These are phyloP conservation scores for Unio delphinus DNA, from an alignment of 2,888 invertebrate genomes.

Conservation along the genomic window DNA sequence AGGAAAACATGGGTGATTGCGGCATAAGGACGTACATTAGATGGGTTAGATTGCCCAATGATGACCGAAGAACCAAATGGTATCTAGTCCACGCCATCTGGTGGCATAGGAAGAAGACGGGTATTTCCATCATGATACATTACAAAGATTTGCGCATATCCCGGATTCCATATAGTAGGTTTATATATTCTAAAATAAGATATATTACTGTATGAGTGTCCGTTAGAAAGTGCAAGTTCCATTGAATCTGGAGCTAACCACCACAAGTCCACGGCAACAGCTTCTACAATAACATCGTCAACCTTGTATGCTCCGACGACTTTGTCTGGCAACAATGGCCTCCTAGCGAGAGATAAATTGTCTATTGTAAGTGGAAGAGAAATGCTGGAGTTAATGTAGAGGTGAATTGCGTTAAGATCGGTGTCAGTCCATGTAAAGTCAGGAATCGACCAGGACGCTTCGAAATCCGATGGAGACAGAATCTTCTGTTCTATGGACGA, in stretches of 20 bases:
- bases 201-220: conserved; percentile 27
- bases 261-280: conserved; percentile 47
- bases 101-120: conserved; percentile 45
- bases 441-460: conserved; percentile 34
- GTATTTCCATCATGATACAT: conserved; percentile 53
- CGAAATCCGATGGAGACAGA: conserved; percentile 19
- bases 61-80: conserved; percentile 57
- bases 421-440: conserved; percentile 51
- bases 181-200: conserved; percentile 50
- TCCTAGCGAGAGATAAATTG: conserved; percentile 32
- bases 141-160: conserved; percentile 50
- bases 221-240: conserved; percentile 33
- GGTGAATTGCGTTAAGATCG: conserved; percentile 34
- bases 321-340: conserved; percentile 43
- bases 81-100: conserved; percentile 52
- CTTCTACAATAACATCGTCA: conserved; percentile 46
- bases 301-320: conserved; percentile 30
- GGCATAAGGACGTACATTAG: conserved; percentile 43
- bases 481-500: conserved; percentile 16
- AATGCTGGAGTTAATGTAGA: conserved; percentile 30
- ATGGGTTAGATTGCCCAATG: conserved; percentile 47
- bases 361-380: conserved; percentile 27
- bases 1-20: conserved; percentile 40
- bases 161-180: conserved; percentile 43
- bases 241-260: conserved; percentile 51